phyloP scores from a whole-genome alignment of 2,888 invertebrate genomes.

The Nephrotoma guestfalica region DNA sequence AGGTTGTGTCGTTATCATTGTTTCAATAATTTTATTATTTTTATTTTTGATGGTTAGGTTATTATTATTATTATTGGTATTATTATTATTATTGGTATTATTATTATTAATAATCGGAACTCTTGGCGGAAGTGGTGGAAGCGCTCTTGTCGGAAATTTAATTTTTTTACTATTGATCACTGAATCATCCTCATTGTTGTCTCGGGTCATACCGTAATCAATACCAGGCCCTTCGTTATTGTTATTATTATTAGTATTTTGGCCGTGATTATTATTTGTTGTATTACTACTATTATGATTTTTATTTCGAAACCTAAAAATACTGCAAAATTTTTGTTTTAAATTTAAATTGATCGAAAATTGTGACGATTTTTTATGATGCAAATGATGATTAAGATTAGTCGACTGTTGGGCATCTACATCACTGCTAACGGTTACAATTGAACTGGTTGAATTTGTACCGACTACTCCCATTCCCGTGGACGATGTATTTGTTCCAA shows the following conservation, averaged over 20 bases:
- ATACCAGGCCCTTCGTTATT: slow-evolving; percentile 21
- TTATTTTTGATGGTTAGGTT: background rate
- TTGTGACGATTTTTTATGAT: slow-evolving; percentile 46
- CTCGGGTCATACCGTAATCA: background rate
- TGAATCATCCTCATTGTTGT: slow-evolving; percentile 20
- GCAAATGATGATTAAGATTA: slow-evolving; percentile 13
- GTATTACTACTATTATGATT: slow-evolving; percentile 21
- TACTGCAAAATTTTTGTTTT: slow-evolving; percentile 73
- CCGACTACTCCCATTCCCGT: slow-evolving; percentile 4
- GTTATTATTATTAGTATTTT: background rate
- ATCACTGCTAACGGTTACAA: slow-evolving; percentile 1
- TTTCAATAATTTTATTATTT: background rate
- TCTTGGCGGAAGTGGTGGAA: slow-evolving; percentile 45
- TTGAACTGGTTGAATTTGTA: slow-evolving; percentile 2
- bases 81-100: background rate
- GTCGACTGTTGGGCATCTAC: background rate
- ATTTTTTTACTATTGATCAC: slow-evolving; percentile 30
- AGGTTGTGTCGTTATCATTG: slow-evolving; percentile 16
- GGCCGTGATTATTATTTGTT: slow-evolving; percentile 22
- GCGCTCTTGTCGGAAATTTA: slow-evolving; percentile 47
- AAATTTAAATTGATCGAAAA: slow-evolving; percentile 53
- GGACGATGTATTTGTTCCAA: background rate
- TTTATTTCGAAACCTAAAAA: slow-evolving; percentile 55
- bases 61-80: background rate
- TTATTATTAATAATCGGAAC: background rate